A percentile compares a stretch with the other conserved stretches of the same genome.
Evolutionary conservation across 2,113 vertebrate genomes (phyloP).

Genomic region (Danio rerio): DNA sequence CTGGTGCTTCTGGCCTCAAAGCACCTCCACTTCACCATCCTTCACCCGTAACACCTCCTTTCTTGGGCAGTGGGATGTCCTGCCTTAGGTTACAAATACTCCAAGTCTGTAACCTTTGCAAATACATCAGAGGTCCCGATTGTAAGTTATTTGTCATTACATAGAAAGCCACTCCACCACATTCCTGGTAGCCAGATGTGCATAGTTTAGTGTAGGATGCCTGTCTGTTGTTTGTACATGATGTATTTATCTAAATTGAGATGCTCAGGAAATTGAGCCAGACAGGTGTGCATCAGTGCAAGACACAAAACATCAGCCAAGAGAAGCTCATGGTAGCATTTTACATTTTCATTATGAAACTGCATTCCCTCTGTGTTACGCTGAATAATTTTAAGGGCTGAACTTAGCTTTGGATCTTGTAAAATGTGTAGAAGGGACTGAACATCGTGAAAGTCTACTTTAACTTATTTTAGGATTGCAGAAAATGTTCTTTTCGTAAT

Average conservation of each 20-base stretch:
- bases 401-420: background rate
- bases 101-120: slow-evolving; percentile 51
- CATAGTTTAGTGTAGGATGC: slow-evolving; percentile 40
- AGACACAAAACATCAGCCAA: slow-evolving; percentile 39
- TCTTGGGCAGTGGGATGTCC: too few relatives aligned
- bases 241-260: slow-evolving; percentile 30
- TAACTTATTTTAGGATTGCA: slow-evolving; percentile 26
- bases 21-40: too few relatives aligned
- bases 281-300: slow-evolving; percentile 43
- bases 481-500: slow-evolving; percentile 46
- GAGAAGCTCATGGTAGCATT: slow-evolving; percentile 29
- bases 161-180: slow-evolving; percentile 41
- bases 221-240: slow-evolving; percentile 52
- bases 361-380: slow-evolving; percentile 40
- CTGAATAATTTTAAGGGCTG: slow-evolving; percentile 36
- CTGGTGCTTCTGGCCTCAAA: too few relatives aligned
- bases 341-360: slow-evolving; percentile 38
- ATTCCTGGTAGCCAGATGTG: slow-evolving; percentile 31
- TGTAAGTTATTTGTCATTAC: background rate
- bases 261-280: slow-evolving; percentile 5
- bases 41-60: too few relatives aligned
- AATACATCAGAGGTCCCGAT: slow-evolving; percentile 2
- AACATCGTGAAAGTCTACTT: background rate
- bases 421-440: background rate
- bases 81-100: too few relatives aligned